Conservation (phyloP, 2,797 vertebrate genomes). For the Microhierax caerulescens region DNA sequence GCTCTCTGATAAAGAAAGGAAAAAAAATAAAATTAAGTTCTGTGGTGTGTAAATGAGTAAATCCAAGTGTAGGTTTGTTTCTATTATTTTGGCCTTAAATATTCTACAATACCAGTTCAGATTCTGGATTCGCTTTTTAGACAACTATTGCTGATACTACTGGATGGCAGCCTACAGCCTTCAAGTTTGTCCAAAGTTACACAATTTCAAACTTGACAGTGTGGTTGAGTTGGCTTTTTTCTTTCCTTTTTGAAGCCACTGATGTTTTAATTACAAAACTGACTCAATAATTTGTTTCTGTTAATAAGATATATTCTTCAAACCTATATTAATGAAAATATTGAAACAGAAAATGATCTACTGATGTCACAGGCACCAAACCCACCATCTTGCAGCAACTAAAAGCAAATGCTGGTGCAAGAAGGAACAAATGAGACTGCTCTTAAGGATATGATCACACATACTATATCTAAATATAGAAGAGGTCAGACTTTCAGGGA, state of each 20-base stretch:
- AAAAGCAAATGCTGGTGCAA: background rate
- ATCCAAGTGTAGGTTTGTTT: background rate
- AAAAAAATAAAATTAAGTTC: background rate
- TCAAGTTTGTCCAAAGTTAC: background rate
- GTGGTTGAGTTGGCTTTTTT: background rate
- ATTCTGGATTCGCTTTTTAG: background rate
- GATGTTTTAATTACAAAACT: background rate
- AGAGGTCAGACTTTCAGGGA: background rate
- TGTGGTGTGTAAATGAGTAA: background rate
- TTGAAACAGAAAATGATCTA: background rate
- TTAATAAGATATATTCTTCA: background rate
- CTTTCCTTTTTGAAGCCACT: background rate
- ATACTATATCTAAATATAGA: background rate
- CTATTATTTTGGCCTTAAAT: background rate
- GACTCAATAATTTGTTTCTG: background rate
- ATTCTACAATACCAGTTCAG: background rate
- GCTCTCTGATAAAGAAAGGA: background rate
- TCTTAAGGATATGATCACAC: background rate
- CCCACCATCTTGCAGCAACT: background rate
- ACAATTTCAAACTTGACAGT: background rate
- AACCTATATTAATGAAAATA: background rate
- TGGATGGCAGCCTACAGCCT: background rate
- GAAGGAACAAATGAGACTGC: background rate
- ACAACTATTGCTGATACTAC: background rate
- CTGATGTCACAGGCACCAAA: background rate